These are phyloP conservation scores for Eupithecia abbreviata DNA, from an alignment of 2,888 invertebrate genomes.

Conservation along the genomic window DNA sequence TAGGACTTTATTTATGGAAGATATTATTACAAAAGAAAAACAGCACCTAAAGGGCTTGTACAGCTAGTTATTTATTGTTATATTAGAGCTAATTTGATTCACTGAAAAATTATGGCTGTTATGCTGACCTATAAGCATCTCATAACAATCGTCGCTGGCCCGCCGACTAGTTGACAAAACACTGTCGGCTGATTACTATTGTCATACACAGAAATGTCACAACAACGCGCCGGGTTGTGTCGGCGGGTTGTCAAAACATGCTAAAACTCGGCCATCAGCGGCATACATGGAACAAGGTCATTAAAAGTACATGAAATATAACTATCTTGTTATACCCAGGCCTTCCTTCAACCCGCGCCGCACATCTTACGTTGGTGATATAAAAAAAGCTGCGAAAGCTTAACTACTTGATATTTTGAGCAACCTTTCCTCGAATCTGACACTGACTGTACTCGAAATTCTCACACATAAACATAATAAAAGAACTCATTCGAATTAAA, in stretches of 20 bases:
- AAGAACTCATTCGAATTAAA: neutral
- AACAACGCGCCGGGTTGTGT: neutral
- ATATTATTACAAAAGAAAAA: too few relatives aligned
- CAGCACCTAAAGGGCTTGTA: too few relatives aligned
- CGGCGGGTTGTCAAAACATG: neutral
- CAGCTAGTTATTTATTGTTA: neutral
- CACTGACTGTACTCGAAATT: neutral
- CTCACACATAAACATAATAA: neutral
- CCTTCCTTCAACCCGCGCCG: neutral
- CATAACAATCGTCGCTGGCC: neutral
- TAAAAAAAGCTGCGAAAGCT: neutral
- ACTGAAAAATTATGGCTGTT: neutral
- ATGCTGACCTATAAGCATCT: neutral
- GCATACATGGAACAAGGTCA: too few relatives aligned
- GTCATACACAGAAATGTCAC: neutral
- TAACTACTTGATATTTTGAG: fast-evolving
- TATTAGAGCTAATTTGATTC: neutral
- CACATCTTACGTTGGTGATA: neutral
- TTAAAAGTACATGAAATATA: too few relatives aligned
- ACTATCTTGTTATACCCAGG: too few relatives aligned
- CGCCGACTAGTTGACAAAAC: neutral
- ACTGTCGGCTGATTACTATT: neutral
- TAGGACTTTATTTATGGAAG: too few relatives aligned
- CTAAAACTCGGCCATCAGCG: too few relatives aligned
- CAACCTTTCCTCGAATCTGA: neutral